Base-by-base conservation (phyloP, 2,888 invertebrate species). In the Masnerella sp. region DNA sequence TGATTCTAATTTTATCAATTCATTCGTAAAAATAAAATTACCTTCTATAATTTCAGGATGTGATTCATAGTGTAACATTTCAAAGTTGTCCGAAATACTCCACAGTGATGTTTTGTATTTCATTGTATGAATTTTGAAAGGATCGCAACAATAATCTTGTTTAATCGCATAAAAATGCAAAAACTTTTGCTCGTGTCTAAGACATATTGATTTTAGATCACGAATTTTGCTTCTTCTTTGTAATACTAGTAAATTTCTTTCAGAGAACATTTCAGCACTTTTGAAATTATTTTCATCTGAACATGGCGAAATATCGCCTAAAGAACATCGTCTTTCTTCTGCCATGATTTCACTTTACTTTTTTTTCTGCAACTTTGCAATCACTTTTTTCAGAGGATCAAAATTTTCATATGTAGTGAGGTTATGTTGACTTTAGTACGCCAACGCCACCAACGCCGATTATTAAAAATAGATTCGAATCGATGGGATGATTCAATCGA, bases 141-240 rank as follows among this genome's bases (percentile, higher is more conserved):
- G 54, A 25, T 54, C 25, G 11, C 54, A 40, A 14, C 54, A 54
- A 28, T 40, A 7, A 1, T n/a, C 7, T 25, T 54, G 38, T 5
- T 15, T 12, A 9, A 0, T 8, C 8, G 1, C 15, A 38, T 54
- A 54, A 25, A 54, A 54, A 12, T 8, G 14, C 5, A 54, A 36
- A 9, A 38, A 38, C n/a, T 14, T 38, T 36, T 54, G 38, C 28
- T 54, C 25, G 25, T 54, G 54, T 25, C 40, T 54, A 15, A n/a
- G 22, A 40, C 54, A 54, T 14, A 54, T 22, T 1, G 9, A 25
- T n/a, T 54, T 15, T 2, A 54, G 3, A 25, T 14, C 5, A 40
- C 25, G 7, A 28, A 25, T 25, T 18, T 28, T 15, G 8, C 38
- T 38, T 40, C 54, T 40, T 54, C 15, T 54, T 54, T 54, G 38